phyloP scores from a whole-genome alignment of 1,140 invertebrate genomes.

The Coptotermes formosanus region DNA sequence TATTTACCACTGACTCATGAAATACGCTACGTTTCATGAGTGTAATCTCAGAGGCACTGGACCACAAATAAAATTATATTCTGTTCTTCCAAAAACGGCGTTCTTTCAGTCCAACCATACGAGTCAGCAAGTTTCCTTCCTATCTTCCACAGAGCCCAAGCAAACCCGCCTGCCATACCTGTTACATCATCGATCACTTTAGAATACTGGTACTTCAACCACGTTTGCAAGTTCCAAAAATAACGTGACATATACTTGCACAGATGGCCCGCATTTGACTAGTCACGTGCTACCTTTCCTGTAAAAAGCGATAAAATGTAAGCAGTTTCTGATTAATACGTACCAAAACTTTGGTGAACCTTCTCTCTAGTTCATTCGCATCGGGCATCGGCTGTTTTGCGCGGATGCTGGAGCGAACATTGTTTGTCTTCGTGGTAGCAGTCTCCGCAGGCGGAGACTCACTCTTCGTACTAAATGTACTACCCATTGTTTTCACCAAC shows the following conservation, averaged over 20 bases:
- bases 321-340: slow-evolving; percentile 47
- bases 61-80: not conserved
- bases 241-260: not conserved
- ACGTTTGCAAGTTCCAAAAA: no score
- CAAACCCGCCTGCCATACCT: not conserved
- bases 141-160: not conserved
- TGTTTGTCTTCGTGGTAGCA: slow-evolving; percentile 16
- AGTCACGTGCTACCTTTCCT: not conserved
- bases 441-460: slow-evolving; percentile 27
- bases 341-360: slow-evolving; percentile 94
- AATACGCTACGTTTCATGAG: not conserved
- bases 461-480: slow-evolving; percentile 30
- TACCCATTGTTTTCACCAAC: slow-evolving; percentile 31
- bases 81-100: not conserved
- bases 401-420: slow-evolving; percentile 65
- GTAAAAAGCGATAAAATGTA: not conserved
- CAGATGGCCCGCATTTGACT: not conserved
- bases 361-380: slow-evolving; percentile 79
- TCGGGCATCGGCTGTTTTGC: slow-evolving; percentile 84
- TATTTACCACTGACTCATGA: not conserved
- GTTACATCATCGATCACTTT: not conserved
- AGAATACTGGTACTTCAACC: not conserved
- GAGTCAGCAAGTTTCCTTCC: no score
- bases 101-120: not conserved
- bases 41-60: not conserved